These are phyloP conservation scores for Hetaerina americana DNA, from an alignment of 1,140 invertebrate species.

Conservation along the genomic window DNA sequence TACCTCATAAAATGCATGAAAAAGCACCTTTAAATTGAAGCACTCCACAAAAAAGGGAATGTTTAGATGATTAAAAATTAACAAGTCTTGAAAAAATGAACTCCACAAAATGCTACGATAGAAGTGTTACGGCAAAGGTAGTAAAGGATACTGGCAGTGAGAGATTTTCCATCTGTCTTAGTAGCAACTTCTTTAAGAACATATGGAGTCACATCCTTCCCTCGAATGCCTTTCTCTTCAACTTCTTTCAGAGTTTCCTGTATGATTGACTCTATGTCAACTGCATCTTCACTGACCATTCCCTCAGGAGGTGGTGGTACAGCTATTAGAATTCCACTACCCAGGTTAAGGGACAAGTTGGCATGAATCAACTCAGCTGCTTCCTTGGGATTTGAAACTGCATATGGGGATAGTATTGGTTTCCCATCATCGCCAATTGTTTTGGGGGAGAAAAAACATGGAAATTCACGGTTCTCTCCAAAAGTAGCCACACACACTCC, in stretches of 20 bases:
- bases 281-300: conserved; percentile 23
- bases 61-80: too few relatives aligned
- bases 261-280: conserved; percentile 51
- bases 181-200: conserved; percentile 61
- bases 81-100: too few relatives aligned
- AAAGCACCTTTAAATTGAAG: too few relatives aligned
- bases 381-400: conserved; percentile 40
- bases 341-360: conserved; percentile 42
- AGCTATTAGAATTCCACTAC: conserved; percentile 75
- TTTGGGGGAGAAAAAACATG: conserved; percentile 70
- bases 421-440: conserved; percentile 42
- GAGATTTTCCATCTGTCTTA: conserved; percentile 64
- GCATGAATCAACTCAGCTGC: conserved; percentile 56
- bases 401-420: conserved; percentile 45
- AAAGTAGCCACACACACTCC: conserved; percentile 80
- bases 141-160: conserved; percentile 53
- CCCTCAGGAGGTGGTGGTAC: conserved; percentile 71
- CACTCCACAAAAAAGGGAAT: too few relatives aligned
- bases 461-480: conserved; percentile 51
- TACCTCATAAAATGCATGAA: too few relatives aligned
- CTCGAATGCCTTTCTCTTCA: conserved; percentile 44
- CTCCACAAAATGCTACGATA: too few relatives aligned
- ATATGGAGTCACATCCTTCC: conserved; percentile 89
- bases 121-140: too few relatives aligned
- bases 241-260: conserved; percentile 54